A percentile compares a stretch with the other conserved stretches of the same genome.
Conservation (phyloP, 2,797 vertebrate species). For the Enteromius radiatus region DNA sequence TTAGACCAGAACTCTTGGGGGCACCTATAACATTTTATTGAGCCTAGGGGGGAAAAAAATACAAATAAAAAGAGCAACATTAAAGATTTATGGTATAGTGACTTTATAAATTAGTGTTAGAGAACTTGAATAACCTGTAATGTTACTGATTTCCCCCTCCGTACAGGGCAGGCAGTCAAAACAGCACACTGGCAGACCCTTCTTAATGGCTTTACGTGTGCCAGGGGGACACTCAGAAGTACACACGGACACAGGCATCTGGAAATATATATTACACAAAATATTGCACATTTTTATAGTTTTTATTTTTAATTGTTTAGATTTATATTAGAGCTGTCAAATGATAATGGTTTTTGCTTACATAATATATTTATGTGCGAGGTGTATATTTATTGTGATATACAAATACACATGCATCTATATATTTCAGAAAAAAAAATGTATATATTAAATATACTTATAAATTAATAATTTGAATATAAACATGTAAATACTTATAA, state of each 20-base stretch:
- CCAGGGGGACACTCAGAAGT: conserved; percentile 61
- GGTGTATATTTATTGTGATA: too few relatives aligned
- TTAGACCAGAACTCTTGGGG: conserved; percentile 67
- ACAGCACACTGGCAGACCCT: conserved; percentile 66
- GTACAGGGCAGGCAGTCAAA: conserved; percentile 68
- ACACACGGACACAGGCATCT: conserved; percentile 70
- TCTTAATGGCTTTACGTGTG: conserved; percentile 62
- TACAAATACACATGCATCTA: too few relatives aligned
- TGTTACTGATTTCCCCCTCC: conserved; percentile 65
- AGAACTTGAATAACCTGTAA: conserved; percentile 50
- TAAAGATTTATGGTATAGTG: not conserved
- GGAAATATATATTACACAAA: not conserved
- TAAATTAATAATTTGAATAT: too few relatives aligned
- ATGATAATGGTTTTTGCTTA: too few relatives aligned
- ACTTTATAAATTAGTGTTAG: not conserved
- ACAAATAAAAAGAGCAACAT: not conserved
- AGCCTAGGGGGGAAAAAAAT: conserved; percentile 63
- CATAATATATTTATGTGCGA: too few relatives aligned
- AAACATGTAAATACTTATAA: too few relatives aligned
- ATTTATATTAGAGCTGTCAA: not conserved
- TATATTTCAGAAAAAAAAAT: too few relatives aligned
- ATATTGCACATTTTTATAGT: not conserved
- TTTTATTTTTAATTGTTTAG: not conserved
- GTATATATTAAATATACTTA: too few relatives aligned
- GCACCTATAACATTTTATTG: conserved; percentile 68